These are phyloP conservation scores for Drosophila kohkoa DNA, from an alignment of 1,140 invertebrate genomes.

Conservation along the genomic window DNA sequence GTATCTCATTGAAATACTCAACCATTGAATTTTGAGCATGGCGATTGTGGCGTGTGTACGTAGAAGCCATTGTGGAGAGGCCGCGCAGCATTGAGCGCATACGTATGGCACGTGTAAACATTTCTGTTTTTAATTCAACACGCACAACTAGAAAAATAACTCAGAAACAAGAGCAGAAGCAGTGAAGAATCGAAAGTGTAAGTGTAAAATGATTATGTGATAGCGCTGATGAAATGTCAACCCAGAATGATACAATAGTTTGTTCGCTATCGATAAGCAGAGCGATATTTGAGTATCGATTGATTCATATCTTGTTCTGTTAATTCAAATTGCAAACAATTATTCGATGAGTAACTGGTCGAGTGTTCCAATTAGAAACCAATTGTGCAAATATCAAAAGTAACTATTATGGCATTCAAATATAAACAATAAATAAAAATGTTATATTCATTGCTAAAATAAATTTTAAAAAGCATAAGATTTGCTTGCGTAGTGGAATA, in stretches of 20 bases:
- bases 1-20: conserved; percentile 39
- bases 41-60: conserved; percentile 41
- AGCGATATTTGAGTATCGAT: background rate
- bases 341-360: too few species aligned
- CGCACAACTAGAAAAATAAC: conserved; percentile 47
- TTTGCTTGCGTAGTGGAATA: too few species aligned
- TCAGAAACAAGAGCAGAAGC: conserved; percentile 43
- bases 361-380: too few species aligned
- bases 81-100: conserved; percentile 60
- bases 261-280: conserved; percentile 16
- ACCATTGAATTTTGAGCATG: conserved; percentile 48
- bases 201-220: conserved; percentile 73
- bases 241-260: conserved; percentile 30
- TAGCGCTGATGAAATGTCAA: conserved; percentile 65
- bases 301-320: background rate
- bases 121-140: conserved; percentile 42
- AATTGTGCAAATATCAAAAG: too few species aligned
- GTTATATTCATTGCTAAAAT: too few species aligned
- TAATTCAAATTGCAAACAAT: too few species aligned
- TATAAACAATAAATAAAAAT: too few species aligned
- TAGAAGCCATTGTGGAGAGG: conserved; percentile 45
- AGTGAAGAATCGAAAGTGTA: conserved; percentile 40
- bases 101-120: conserved; percentile 65
- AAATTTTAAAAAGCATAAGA: too few species aligned
- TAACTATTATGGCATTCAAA: too few species aligned